A percentile compares a stretch with the other conserved stretches of the same genome.
Conservation (phyloP, 2,113 vertebrate species). For the Bufo bufo region DNA sequence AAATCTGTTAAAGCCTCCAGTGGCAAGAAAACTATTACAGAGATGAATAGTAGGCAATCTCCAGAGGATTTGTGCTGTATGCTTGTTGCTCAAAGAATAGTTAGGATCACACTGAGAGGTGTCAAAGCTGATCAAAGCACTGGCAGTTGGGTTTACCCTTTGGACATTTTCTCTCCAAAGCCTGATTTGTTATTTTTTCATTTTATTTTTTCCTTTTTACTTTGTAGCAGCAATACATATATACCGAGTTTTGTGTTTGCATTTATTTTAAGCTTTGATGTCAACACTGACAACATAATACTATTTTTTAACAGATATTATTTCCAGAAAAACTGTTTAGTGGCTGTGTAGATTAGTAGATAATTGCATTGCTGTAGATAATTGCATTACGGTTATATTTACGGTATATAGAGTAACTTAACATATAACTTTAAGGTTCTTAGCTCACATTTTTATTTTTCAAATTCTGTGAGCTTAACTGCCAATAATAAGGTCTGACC, state of each 20-base stretch:
- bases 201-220: neutral
- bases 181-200: neutral
- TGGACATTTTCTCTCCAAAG: constrained; percentile 29
- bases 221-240: neutral
- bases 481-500: no score
- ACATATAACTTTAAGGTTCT: no score
- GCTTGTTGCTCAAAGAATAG: constrained; percentile 73
- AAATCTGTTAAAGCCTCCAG: constrained; percentile 76
- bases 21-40: constrained; percentile 76
- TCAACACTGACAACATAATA: neutral
- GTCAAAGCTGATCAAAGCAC: constrained; percentile 72
- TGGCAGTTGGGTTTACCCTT: constrained; percentile 69
- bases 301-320: neutral
- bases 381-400: no score
- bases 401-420: no score
- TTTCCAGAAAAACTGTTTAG: neutral
- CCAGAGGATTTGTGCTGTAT: constrained; percentile 68
- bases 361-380: no score
- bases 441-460: no score
- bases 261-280: neutral
- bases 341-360: no score
- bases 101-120: constrained; percentile 73
- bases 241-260: neutral
- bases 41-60: constrained; percentile 76
- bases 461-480: no score